Evolutionary conservation across 2,888 invertebrate genomes (phyloP).

Genomic region (Chydorus sphaericus): DNA sequence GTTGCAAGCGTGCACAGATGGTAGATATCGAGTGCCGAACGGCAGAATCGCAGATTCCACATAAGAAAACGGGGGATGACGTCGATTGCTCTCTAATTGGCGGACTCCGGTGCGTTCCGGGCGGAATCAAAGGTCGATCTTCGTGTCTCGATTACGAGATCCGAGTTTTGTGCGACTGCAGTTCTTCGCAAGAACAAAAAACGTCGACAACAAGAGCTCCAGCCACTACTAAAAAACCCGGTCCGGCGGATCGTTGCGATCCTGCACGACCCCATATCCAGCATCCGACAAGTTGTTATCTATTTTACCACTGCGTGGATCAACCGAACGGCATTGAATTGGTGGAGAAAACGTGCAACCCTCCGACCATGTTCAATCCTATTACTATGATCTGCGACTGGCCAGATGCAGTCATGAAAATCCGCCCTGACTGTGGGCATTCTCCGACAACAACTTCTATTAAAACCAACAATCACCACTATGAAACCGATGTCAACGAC

Average conservation of each 20-base stretch:
- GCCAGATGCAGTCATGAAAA: slow-evolving; percentile 38
- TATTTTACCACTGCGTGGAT: slow-evolving; percentile 49
- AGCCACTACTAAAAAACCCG: no score
- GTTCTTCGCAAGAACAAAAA: no score
- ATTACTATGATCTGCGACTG: slow-evolving; percentile 46
- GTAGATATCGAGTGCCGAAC: slow-evolving; percentile 61
- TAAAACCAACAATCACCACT: slow-evolving; percentile 19
- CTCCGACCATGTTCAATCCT: slow-evolving; percentile 50
- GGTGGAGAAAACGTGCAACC: slow-evolving; percentile 49
- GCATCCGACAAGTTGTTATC: slow-evolving; percentile 47
- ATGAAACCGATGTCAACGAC: slow-evolving; percentile 8
- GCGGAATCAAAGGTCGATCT: slow-evolving; percentile 13
- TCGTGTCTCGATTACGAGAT: slow-evolving; percentile 71
- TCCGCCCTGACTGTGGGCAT: slow-evolving; percentile 43
- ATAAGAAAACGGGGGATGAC: slow-evolving; percentile 54
- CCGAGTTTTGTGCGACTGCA: slow-evolving; percentile 53
- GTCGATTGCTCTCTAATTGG: slow-evolving; percentile 58
- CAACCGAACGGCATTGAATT: slow-evolving; percentile 29
- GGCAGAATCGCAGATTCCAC: slow-evolving; percentile 41
- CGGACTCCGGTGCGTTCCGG: slow-evolving; percentile 48
- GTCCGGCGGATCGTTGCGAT: slow-evolving; percentile 32
- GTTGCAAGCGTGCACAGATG: slow-evolving; percentile 47
- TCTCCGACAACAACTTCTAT: no score
- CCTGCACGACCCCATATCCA: slow-evolving; percentile 39
- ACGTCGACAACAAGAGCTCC: no score